A percentile compares a stretch with the other conserved stretches of the same genome.
Conservation (phyloP, 2,113 vertebrate species). For the Orientallactaga bullata region DNA sequence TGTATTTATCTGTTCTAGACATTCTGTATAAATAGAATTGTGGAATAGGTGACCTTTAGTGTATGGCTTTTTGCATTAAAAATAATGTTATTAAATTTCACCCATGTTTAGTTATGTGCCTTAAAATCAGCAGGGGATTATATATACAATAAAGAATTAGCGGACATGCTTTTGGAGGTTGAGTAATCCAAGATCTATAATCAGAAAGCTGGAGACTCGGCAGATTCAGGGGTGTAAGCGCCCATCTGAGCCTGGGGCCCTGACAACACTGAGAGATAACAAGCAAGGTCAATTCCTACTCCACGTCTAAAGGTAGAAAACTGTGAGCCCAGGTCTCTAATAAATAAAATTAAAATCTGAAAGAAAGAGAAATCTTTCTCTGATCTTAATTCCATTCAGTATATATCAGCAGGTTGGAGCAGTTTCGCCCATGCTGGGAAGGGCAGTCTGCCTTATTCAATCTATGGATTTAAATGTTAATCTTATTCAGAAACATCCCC, state of each 20-base stretch:
- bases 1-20: background rate
- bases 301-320: background rate
- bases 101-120: background rate
- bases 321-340: background rate
- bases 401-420: background rate
- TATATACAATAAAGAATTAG: background rate
- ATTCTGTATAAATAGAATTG: too few relatives aligned
- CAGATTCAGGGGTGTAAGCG: background rate
- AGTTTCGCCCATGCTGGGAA: background rate
- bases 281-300: background rate
- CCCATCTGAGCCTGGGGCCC: background rate
- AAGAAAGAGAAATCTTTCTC: background rate
- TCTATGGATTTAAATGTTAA: background rate
- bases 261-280: background rate
- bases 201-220: background rate
- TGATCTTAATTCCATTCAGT: background rate
- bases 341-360: too few relatives aligned
- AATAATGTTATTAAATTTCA: background rate
- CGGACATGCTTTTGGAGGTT: background rate
- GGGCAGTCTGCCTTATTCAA: background rate
- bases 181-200: background rate
- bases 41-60: background rate
- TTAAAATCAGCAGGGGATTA: background rate
- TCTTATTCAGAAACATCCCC: background rate
- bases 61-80: background rate